These are phyloP conservation scores for Cyprinodon tularosa DNA, from an alignment of 2,113 vertebrate species.

Conservation along the genomic window DNA sequence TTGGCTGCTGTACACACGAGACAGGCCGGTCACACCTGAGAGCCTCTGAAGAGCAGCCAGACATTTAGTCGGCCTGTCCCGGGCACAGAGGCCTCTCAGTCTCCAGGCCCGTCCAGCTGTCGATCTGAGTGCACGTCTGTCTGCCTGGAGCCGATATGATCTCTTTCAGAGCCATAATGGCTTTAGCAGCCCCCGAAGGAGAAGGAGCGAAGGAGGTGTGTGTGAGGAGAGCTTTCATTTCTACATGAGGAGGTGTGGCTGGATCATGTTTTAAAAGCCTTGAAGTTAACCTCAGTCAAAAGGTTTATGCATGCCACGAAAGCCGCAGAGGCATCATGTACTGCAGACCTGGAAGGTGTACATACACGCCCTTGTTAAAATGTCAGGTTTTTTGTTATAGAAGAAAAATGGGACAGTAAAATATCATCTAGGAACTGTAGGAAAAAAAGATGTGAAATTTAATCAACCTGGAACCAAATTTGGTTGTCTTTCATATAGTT, in stretches of 20 bases:
- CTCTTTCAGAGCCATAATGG: slow-evolving; percentile 68
- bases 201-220: slow-evolving; percentile 54
- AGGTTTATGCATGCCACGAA: slow-evolving; percentile 71
- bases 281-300: slow-evolving; percentile 75
- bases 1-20: slow-evolving; percentile 60
- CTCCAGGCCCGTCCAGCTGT: slow-evolving; percentile 56
- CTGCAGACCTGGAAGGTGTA: slow-evolving; percentile 42
- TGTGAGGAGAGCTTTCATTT: slow-evolving; percentile 64
- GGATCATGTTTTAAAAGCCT: slow-evolving; percentile 76
- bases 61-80: slow-evolving; percentile 62
- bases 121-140: slow-evolving; percentile 69
- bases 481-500: not conserved
- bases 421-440: too few species aligned
- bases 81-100: slow-evolving; percentile 58
- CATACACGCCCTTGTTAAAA: slow-evolving; percentile 22
- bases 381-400: not conserved
- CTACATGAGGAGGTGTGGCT: slow-evolving; percentile 40
- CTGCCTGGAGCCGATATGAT: slow-evolving; percentile 65
- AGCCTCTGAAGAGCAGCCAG: slow-evolving; percentile 71
- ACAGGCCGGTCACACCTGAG: slow-evolving; percentile 73
- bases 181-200: slow-evolving; percentile 70
- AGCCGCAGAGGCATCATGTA: slow-evolving; percentile 56
- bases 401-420: not conserved
- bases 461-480: not conserved
- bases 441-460: not conserved